Evolutionary conservation across 2,797 vertebrate species (phyloP), one percentile per base, ranked within the genome.

Genomic region (Melanotaenia pygmaea): DNA sequence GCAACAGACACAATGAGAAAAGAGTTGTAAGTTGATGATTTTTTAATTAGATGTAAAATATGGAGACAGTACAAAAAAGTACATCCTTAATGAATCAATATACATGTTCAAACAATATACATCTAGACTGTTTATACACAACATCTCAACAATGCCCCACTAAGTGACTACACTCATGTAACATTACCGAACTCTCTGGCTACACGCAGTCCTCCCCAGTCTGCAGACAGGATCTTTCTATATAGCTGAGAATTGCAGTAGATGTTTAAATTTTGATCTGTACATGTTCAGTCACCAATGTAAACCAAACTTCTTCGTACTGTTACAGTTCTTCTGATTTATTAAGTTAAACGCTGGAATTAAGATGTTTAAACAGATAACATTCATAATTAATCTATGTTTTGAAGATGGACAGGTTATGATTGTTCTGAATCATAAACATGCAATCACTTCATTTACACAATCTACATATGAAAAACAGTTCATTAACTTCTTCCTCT

Each of bases 1-100:
- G 58, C 26, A 32, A 53, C 34, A 59, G 8, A 67, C 30, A 64
- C 3, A 74, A 59, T 20, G 0, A 73, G 34, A 7, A 70, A 35
- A 64, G 13, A 40, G 34, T 56, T 80, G 69, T 70, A 70, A 88
- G 80, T 84, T 80, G 72, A 85, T 90, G 74, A 1, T 37, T 80
- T 87, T 92, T 93, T 93, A 91, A 91, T 93, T 61, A 85, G 84
- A 94, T 88, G 88, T 84, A 89, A 92, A 93, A 91, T 72, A 92
- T 91, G 87, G 85, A 89, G 81, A 91, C 82, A 79, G 81, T 91
- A 90, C 92, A 92, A 91, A 75, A 86, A 90, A 87, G 68, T 65
- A 87, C 85, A 91, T 85, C 80, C 76, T 83, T 69, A 87, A 64
- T 30, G 50, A 83, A 90, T 84, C 81, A 91, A 89, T 90, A 90